Percentiles rank a stretch among this genome's conserved stretches.
These are phyloP conservation scores for Budorcas taxicolor DNA, from an alignment of 2,113 vertebrate genomes.

Conservation along the genomic window DNA sequence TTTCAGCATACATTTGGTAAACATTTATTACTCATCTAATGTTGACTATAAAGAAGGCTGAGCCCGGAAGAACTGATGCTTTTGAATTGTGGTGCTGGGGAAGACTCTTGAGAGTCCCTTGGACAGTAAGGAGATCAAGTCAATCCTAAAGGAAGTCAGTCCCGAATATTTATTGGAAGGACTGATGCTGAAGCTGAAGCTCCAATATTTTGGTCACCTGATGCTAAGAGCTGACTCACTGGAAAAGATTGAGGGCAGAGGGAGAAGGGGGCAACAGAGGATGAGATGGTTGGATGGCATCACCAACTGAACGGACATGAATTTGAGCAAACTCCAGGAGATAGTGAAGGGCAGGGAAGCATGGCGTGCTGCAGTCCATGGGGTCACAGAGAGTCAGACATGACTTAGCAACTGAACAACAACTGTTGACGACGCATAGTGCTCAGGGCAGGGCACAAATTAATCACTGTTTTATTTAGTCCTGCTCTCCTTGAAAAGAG, in stretches of 20 bases:
- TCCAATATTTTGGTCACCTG: neutral
- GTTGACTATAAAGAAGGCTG: neutral
- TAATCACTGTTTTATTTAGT: neutral
- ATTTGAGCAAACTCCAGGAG: neutral
- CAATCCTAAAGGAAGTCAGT: neutral
- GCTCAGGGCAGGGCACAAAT: neutral
- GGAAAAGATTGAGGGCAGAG: neutral
- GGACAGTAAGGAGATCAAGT: neutral
- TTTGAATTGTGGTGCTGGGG: neutral
- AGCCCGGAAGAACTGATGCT: neutral
- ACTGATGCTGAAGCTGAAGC: neutral
- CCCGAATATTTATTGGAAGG: neutral
- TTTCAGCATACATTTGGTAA: neutral
- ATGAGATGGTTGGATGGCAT: neutral
- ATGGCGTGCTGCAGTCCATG: neutral
- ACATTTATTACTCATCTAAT: neutral
- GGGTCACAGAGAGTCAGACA: neutral
- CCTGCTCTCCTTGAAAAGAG: neutral
- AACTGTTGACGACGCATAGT: neutral
- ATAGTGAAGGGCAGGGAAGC: neutral
- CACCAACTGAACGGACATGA: neutral
- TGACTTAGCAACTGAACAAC: neutral
- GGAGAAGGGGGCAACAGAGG: neutral
- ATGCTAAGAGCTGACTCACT: neutral
- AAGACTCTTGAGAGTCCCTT: neutral